Evolutionary conservation across 2,888 invertebrate species (phyloP), one percentile per base, ranked within the genome.

Genomic region (Ferdinandea cuprea): DNA sequence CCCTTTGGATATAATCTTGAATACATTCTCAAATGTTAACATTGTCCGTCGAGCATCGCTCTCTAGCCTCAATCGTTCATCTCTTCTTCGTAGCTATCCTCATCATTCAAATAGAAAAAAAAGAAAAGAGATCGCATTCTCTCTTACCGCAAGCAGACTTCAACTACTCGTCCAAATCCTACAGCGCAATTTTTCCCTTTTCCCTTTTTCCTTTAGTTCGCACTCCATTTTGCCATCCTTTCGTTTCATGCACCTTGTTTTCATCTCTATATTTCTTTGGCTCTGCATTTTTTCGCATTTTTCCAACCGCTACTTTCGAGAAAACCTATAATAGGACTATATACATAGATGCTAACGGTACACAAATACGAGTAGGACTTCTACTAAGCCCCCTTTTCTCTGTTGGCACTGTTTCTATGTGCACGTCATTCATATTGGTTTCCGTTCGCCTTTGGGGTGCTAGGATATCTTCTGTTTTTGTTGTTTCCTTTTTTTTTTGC

Each of bases 1-100:
- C 77, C 83, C 83, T 83, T n/a, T 77, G 72, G 83, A 83, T 83
- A 83, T 77, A 83, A 83, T 83, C 78, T 78, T 83, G 83, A 73
- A 77, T 83, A 77, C 83, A 68, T 78, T 83, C 83, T 77, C 63
- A 77, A 83, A 78, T 59, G 78, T 83, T 78, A 78, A 83, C 83
- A 83, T 63, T 63, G 72, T 73, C 63, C 77, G 56, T 32, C 63
- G 58, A 73, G 37, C 77, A 83, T 73, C 61, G 83, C 72, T 59
- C 72, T 77, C 72, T 77, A 59, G 48, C 66, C 54, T 42, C 54
- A 25, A 50, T 35, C 42, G n/a, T 35, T 25, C 56, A 15, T 25
- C n/a, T 11, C 15, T 42, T 35, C 44, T 21, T n/a, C 50, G n/a
- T 17, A 15, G 4, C 30, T 44, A 68, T 63, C 56, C 59, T 42